Percentiles rank a stretch among this genome's conserved stretches.
These are phyloP conservation scores for Leuciscus waleckii DNA, from an alignment of 2,797 vertebrate genomes.

Conservation along the genomic window DNA sequence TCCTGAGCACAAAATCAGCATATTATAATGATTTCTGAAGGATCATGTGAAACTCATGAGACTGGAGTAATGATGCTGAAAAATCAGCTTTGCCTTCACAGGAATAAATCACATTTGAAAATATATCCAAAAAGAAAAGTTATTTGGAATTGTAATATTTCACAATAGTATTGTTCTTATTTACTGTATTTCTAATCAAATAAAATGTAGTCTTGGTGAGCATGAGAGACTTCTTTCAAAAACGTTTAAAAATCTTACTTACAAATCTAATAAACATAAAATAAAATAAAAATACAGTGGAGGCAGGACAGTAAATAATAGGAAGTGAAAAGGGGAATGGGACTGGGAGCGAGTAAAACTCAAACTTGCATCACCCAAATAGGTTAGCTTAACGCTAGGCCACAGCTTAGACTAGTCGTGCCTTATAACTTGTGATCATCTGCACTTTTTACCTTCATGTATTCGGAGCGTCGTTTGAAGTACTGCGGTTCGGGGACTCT, in stretches of 20 bases:
- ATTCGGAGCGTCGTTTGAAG: conserved; percentile 82
- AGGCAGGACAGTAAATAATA: background rate
- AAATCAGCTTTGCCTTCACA: background rate
- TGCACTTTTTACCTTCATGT: conserved; percentile 81
- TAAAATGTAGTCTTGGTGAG: background rate
- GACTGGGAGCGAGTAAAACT: background rate
- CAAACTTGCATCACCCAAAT: background rate
- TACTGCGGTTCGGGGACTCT: conserved; percentile 79
- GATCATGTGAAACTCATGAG: background rate
- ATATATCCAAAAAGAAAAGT: background rate
- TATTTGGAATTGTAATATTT: background rate
- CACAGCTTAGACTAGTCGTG: background rate
- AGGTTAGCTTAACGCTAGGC: background rate
- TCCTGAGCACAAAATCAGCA: background rate
- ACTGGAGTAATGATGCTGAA: too few relatives aligned
- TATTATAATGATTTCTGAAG: background rate
- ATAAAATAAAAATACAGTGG: background rate
- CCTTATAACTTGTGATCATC: background rate
- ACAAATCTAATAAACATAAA: background rate
- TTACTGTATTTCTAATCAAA: background rate
- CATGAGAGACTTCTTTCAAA: background rate
- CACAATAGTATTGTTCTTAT: background rate
- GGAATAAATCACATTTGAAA: background rate
- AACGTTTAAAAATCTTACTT: background rate
- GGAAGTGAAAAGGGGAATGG: background rate